Evolutionary conservation across 1,140 invertebrate genomes (phyloP).

Genomic region (Leptonema lineaticorne): DNA sequence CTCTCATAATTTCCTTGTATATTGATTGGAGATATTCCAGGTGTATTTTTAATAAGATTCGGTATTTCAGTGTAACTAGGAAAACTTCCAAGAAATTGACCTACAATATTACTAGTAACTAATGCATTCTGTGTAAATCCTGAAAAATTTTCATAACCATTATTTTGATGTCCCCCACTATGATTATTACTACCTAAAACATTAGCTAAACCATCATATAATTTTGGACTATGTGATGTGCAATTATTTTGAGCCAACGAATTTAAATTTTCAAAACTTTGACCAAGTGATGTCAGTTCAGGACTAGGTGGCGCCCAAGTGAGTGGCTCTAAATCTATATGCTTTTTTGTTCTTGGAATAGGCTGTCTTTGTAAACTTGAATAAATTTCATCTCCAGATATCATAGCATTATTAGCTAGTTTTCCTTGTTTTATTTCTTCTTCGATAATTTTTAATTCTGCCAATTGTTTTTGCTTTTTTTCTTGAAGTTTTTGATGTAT

Average conservation of each 20-base stretch:
- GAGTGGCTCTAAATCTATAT: constrained; percentile 55
- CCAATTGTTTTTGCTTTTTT: constrained; percentile 85
- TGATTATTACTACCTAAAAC: constrained; percentile 42
- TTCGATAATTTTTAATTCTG: constrained; percentile 76
- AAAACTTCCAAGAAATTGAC: constrained; percentile 40
- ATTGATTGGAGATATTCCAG: constrained; percentile 29
- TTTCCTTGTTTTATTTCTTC: constrained; percentile 86
- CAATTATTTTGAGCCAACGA: constrained; percentile 43
- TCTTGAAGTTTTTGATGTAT: constrained; percentile 86
- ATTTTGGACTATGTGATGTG: constrained; percentile 50
- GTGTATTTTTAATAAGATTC: constrained; percentile 33
- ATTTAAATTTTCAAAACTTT: constrained; percentile 41
- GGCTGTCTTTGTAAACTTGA: constrained; percentile 59
- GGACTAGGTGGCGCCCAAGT: constrained; percentile 45
- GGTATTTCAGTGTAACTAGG: constrained; percentile 41
- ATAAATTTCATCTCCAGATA: constrained; percentile 56
- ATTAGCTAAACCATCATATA: constrained; percentile 45
- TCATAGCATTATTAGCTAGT: constrained; percentile 57
- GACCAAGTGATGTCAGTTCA: constrained; percentile 37
- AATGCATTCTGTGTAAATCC: constrained; percentile 37
- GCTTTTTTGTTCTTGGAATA: constrained; percentile 60
- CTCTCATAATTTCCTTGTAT: constrained; percentile 37
- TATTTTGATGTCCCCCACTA: constrained; percentile 39
- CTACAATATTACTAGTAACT: constrained; percentile 34
- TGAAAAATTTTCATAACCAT: constrained; percentile 40